These are phyloP conservation scores for Apoda limacodes DNA, from an alignment of 2,888 invertebrate genomes.

Conservation along the genomic window DNA sequence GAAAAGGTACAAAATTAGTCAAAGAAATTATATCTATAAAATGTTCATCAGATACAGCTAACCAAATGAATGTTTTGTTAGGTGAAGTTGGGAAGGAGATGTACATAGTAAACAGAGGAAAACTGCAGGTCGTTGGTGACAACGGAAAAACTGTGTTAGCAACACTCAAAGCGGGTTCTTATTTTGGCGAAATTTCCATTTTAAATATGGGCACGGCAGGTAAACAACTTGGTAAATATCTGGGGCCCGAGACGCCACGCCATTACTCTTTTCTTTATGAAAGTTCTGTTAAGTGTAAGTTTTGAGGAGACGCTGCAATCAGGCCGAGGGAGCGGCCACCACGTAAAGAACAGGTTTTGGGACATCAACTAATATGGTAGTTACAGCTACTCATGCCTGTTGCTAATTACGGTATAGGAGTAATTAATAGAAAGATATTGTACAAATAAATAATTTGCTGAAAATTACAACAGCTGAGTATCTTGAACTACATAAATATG, in stretches of 20 bases:
- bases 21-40: conserved; percentile 1
- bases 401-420: not conserved
- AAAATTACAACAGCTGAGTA: conserved; percentile 1
- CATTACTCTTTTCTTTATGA: conserved; percentile 58
- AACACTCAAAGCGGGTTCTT: conserved; percentile 97
- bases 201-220: conserved; percentile 99
- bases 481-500: conserved; percentile 5
- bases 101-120: conserved; percentile 98
- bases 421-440: too few species aligned
- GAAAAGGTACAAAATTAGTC: conserved; percentile 85
- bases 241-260: conserved; percentile 70
- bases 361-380: conserved; percentile 45
- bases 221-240: conserved; percentile 97
- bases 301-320: conserved; percentile 68
- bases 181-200: conserved; percentile 99
- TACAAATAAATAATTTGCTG: too few species aligned
- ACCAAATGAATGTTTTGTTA: conserved; percentile 55
- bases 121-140: conserved; percentile 94
- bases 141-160: conserved; percentile 96
- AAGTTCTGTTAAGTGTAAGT: conserved; percentile 54
- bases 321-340: conserved; percentile 67
- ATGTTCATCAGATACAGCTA: too few species aligned
- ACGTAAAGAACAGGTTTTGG: conserved; percentile 61
- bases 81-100: conserved; percentile 99
- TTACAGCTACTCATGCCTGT: conserved; percentile 32